Percentiles rank a stretch among this genome's conserved stretches.
Conservation (phyloP, 2,888 invertebrate genomes). For the Ryuthela nishihirai region DNA sequence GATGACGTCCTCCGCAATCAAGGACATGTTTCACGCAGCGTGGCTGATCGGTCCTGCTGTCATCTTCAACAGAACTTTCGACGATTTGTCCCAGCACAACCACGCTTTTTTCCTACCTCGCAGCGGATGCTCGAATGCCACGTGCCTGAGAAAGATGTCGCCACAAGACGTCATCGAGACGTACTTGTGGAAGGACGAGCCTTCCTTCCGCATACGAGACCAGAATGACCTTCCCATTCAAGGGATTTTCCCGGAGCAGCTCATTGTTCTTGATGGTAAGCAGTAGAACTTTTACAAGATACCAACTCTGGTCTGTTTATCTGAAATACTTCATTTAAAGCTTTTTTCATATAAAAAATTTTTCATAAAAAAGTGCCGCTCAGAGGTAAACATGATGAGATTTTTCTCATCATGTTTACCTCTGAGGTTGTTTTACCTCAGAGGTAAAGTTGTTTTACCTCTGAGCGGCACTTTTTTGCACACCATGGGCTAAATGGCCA, state of each 20-base stretch:
- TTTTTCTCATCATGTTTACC: no score
- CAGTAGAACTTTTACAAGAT: no score
- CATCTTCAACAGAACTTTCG: slow-evolving; percentile 36
- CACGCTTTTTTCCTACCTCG: slow-evolving; percentile 33
- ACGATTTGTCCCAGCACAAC: slow-evolving; percentile 32
- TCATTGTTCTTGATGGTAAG: slow-evolving; percentile 41
- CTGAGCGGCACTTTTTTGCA: no score
- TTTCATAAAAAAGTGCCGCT: no score
- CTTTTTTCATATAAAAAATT: no score
- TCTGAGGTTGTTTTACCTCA: no score
- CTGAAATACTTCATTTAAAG: no score
- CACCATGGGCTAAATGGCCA: no score
- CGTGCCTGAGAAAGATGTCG: slow-evolving; percentile 30
- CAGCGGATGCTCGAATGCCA: slow-evolving; percentile 26
- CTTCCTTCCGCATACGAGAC: slow-evolving; percentile 45
- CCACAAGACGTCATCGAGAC: slow-evolving; percentile 14
- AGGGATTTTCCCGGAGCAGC: slow-evolving; percentile 41
- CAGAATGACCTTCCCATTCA: slow-evolving; percentile 44
- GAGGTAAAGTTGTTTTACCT: no score
- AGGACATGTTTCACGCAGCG: slow-evolving; percentile 26
- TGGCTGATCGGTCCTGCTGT: slow-evolving; percentile 41
- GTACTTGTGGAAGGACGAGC: slow-evolving; percentile 44
- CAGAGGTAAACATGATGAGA: no score
- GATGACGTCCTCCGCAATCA: slow-evolving; percentile 9
- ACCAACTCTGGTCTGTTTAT: no score